phyloP scores from a whole-genome alignment of 2,888 invertebrate species.

The Rhimphoctona megacephalus region DNA sequence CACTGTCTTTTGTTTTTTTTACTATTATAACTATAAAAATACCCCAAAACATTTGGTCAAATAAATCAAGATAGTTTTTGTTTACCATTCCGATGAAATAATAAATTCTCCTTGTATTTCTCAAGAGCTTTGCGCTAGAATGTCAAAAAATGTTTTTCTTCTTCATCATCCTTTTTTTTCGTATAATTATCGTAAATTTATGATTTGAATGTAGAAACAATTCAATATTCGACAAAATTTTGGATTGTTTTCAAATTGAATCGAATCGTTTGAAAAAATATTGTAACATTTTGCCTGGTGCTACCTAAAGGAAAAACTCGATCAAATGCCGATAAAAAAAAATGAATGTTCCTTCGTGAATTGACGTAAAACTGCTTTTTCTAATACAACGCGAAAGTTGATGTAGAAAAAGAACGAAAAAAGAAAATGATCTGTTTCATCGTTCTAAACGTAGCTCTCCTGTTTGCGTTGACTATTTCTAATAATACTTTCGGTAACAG shows the following conservation, averaged over 20 bases:
- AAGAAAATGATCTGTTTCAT: background rate
- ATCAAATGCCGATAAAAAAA: background rate
- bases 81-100: background rate
- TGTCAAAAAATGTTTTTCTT: background rate
- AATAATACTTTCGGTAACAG: slow-evolving; percentile 75
- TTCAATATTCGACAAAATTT: background rate
- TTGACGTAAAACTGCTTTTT: background rate
- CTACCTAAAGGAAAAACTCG: background rate
- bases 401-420: background rate
- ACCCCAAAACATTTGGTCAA: background rate
- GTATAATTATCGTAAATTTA: background rate
- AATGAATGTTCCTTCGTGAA: background rate
- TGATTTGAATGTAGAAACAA: background rate
- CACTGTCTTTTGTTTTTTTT: background rate
- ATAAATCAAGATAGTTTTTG: background rate
- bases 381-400: background rate
- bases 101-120: background rate
- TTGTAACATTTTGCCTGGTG: background rate
- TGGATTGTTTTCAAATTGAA: background rate
- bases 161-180: background rate
- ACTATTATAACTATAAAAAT: background rate
- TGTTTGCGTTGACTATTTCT: slow-evolving; percentile 74
- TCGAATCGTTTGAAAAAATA: background rate
- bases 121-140: background rate
- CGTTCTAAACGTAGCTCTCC: slow-evolving; percentile 80